Evolutionary conservation across 2,113 vertebrate species (phyloP), one percentile per base, ranked within the genome.

Genomic region (Astatotilapia flaviijosephi): DNA sequence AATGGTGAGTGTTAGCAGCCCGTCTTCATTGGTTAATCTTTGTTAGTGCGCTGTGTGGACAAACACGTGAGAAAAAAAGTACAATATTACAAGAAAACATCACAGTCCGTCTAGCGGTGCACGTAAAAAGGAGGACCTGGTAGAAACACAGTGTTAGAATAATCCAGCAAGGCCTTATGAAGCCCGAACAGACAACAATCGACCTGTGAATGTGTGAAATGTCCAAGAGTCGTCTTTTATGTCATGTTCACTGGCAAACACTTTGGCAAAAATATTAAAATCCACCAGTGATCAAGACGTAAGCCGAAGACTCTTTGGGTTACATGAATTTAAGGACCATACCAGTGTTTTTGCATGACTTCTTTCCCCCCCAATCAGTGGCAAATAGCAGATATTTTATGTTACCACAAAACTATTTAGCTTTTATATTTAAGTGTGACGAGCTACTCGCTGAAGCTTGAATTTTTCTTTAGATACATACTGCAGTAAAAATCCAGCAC

Each of bases 121-220:
- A 89, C 82, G 91, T 31, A 91, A 49, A 91, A 83, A 91, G 82
- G 79, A 81, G 62, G 68, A 96, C 92, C 94, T 96, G 86, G 55
- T 90, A 86, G 88, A 91, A 89, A 91, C 87, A 89, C 92, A 94
- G 31, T 45, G 91, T 94, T 94, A 94, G 90, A 90, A 62, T 40
- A 26, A 68, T 37, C 79, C 81, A 54, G 37, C 33, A 19, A 65
- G 83, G 70, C 42, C 19, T 60, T 14, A 81, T 3, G 31, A 7
- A 37, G 77, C 86, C 73, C 83, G 86, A 28, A 87, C 79, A 83
- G 54, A 88, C 55, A 86, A 75, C 13, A 51, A 88, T 58, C 2
- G 53, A 82, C 90, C 84, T 85, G 90, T n/a, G 85, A 90, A 75
- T 37, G 83, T 77, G 86, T 62, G 60, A 88, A 84, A 70, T 79